These are phyloP conservation scores for Laticauda colubrina DNA, from an alignment of 2,113 vertebrate genomes.

Conservation along the genomic window DNA sequence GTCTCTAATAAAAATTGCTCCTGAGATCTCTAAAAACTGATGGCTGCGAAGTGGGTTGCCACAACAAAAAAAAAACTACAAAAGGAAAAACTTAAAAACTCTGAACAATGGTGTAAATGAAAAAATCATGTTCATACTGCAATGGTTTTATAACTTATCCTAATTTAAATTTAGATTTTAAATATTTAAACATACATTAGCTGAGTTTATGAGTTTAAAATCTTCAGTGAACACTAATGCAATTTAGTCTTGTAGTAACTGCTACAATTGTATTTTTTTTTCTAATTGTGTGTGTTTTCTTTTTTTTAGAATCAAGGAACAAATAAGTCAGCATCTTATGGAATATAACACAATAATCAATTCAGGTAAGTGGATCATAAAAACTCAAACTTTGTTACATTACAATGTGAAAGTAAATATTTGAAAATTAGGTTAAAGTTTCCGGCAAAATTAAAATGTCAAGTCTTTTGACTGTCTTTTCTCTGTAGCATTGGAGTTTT, in stretches of 20 bases:
- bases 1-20: background rate
- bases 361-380: conserved; percentile 39
- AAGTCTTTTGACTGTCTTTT: fast-evolving
- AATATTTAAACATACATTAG: background rate
- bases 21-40: background rate
- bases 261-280: background rate
- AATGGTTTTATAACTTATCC: background rate
- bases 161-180: background rate
- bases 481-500: background rate
- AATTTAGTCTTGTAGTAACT: background rate
- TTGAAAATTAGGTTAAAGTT: background rate
- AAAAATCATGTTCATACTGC: background rate
- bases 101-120: background rate
- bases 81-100: background rate
- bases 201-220: background rate
- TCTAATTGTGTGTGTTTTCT: background rate
- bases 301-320: conserved; percentile 53
- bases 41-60: background rate
- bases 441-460: background rate
- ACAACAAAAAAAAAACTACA: background rate
- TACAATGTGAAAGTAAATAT: background rate
- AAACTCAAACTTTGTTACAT: fast-evolving
- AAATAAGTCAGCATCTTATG: conserved; percentile 57
- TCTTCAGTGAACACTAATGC: background rate
- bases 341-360: conserved; percentile 36